Conservation (phyloP, 2,888 invertebrate genomes). For the Aethes cnicana region DNA sequence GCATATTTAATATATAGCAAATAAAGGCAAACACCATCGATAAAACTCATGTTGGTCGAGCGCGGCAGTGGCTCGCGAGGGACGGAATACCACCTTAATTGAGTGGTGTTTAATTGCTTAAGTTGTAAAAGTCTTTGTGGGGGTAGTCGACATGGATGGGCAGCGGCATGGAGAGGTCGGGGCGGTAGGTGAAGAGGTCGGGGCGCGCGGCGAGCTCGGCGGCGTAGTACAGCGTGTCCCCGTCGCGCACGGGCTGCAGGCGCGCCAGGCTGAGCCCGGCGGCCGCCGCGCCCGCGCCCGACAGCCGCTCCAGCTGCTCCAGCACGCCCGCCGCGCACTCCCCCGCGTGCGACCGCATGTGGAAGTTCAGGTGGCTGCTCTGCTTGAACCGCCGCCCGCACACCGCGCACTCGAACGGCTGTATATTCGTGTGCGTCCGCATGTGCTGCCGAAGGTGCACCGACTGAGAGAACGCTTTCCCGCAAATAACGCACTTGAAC, state of each 20-base stretch:
- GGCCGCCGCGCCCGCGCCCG: slow-evolving; percentile 13
- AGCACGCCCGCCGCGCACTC: slow-evolving; percentile 46
- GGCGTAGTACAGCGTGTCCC: slow-evolving; percentile 68
- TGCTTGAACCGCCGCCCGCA: slow-evolving; percentile 73
- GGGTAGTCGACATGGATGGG: slow-evolving; percentile 32
- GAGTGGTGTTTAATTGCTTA: neutral
- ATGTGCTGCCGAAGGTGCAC: slow-evolving; percentile 76
- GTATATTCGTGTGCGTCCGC: slow-evolving; percentile 77
- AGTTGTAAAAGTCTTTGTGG: neutral
- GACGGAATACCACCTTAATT: no score
- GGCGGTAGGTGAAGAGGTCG: slow-evolving; percentile 36
- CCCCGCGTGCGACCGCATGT: slow-evolving; percentile 68
- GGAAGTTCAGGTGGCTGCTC: slow-evolving; percentile 75
- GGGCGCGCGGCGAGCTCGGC: slow-evolving; percentile 52
- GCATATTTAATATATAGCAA: no score
- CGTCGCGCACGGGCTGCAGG: slow-evolving; percentile 64
- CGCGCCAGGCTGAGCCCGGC: slow-evolving; percentile 55
- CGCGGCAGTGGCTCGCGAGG: no score
- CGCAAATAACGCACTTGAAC: slow-evolving; percentile 72
- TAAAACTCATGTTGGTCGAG: no score
- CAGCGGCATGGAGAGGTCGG: slow-evolving; percentile 36
- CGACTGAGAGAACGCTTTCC: slow-evolving; percentile 73
- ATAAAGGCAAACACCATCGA: no score
- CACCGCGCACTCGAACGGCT: slow-evolving; percentile 70
- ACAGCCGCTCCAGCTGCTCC: slow-evolving; percentile 47